Evolutionary conservation across 2,888 invertebrate species (phyloP).

Genomic region (Podabrus alpinus): DNA sequence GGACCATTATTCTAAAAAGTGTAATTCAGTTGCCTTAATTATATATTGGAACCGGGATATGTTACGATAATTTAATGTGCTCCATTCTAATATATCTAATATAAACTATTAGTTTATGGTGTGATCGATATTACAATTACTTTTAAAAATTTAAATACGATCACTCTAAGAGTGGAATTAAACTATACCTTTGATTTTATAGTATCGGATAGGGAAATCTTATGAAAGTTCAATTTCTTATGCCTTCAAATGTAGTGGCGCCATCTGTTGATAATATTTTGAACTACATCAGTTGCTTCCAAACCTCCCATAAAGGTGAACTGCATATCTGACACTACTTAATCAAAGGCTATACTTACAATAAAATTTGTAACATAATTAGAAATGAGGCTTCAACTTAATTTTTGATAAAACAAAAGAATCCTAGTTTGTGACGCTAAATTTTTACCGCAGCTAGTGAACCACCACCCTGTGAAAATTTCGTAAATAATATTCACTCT

Average conservation of each 20-base stretch:
- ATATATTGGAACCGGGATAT: not conserved
- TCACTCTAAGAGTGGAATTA: not conserved
- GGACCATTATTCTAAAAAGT: not conserved
- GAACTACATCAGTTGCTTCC: too few species aligned
- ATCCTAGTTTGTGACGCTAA: too few species aligned
- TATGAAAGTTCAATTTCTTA: too few species aligned
- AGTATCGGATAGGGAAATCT: too few species aligned
- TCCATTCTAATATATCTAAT: not conserved
- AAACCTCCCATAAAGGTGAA: too few species aligned
- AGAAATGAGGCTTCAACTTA: not conserved
- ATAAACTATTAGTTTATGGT: not conserved
- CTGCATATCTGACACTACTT: too few species aligned
- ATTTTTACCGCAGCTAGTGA: not conserved
- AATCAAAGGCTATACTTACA: too few species aligned
- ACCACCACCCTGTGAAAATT: not conserved
- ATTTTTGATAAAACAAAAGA: not conserved
- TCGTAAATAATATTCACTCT: not conserved
- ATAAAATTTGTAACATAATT: not conserved
- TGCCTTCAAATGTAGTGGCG: too few species aligned
- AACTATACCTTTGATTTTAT: too few species aligned
- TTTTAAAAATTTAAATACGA: not conserved
- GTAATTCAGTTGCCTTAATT: not conserved
- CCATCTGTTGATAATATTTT: too few species aligned
- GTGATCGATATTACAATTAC: not conserved
- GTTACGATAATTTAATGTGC: not conserved